These are phyloP conservation scores for Theodoxus fluviatilis DNA, from an alignment of 2,888 invertebrate species.

Conservation along the genomic window DNA sequence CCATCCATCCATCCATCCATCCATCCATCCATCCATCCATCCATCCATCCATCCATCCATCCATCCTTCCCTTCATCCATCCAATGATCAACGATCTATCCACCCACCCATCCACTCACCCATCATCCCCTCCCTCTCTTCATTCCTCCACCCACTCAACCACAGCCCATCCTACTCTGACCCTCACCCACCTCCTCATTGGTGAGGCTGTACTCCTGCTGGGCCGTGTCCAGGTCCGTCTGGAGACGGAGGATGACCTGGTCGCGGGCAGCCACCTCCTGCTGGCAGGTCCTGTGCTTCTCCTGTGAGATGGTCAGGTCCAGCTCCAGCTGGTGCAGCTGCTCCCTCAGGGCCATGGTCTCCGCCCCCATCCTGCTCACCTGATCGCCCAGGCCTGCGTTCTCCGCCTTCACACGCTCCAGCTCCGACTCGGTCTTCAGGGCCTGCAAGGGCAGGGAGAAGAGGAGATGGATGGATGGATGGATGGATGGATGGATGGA, in stretches of 20 bases:
- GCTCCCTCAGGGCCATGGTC: constrained; percentile 49
- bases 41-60: no score
- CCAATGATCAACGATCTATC: no score
- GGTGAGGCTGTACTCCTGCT: constrained; percentile 58
- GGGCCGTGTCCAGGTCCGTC: constrained; percentile 59
- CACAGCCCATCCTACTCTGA: no score
- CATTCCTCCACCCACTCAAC: no score
- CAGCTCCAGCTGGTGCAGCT: constrained; percentile 57
- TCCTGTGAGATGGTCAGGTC: constrained; percentile 63
- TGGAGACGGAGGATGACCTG: constrained; percentile 59
- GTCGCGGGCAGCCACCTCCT: constrained; percentile 61
- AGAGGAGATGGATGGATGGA: background rate
- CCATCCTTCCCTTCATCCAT: no score
- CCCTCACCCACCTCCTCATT: constrained; percentile 64
- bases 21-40: no score
- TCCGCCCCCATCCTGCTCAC: constrained; percentile 44
- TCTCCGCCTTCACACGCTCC: constrained; percentile 56
- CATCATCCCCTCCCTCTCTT: no score
- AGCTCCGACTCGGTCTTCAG: constrained; percentile 58
- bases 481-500: no score
- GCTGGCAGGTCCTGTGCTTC: constrained; percentile 64
- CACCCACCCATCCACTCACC: no score
- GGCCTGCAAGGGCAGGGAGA: constrained; percentile 46
- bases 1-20: no score
- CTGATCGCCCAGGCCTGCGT: constrained; percentile 53